Base-by-base conservation (phyloP, 2,888 invertebrate genomes). In the Sarcophaga caerulescens region DNA sequence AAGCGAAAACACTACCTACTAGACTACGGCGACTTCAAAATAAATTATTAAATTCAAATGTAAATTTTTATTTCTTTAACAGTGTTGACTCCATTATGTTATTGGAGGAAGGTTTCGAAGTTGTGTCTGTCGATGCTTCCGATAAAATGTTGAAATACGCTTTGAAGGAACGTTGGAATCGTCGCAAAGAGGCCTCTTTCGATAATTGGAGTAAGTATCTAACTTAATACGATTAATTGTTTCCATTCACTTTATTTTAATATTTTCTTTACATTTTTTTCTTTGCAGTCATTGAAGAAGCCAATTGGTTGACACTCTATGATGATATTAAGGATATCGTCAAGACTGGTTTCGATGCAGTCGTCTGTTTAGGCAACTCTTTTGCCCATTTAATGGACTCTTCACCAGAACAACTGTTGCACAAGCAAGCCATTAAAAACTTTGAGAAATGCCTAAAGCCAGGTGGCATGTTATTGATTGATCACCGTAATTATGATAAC, bases 61-160 rank as follows among this genome's bases (percentile, higher is more conserved):
- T 5, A 11, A 60, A 60, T 60, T 60, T 25, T 10, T 63, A 23
- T 63, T 14, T 63, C 4, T 63, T 23, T 11, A 25, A 23, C 23
- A 97, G 97, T 10, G 96, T 98, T 80, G 98, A 98, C 93, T 98
- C 98, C 0, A 95, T 97, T 90, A 96, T 98, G 96, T 93, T 98
- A 69, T 93, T 98, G 19, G 97, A 98, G 90, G 97, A 97, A 92
- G 98, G 97, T 0, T 98, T 97, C 92, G 94, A 96, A 87, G 96
- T 98, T 47, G 96, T 96, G 3, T 98, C 98, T 0, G 96, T 96
- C 5, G 98, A 98, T 93, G 98, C 98, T 0, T 98, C 98, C 0
- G 98, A 98, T 92, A 98, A 98, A 93, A 98, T 98, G 98, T 92
- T 98, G 90, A 98, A 98, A 90, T 96, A 97, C 91, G 98, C 98